Conservation (phyloP, 2,113 vertebrate genomes). For the Bufo bufo region DNA sequence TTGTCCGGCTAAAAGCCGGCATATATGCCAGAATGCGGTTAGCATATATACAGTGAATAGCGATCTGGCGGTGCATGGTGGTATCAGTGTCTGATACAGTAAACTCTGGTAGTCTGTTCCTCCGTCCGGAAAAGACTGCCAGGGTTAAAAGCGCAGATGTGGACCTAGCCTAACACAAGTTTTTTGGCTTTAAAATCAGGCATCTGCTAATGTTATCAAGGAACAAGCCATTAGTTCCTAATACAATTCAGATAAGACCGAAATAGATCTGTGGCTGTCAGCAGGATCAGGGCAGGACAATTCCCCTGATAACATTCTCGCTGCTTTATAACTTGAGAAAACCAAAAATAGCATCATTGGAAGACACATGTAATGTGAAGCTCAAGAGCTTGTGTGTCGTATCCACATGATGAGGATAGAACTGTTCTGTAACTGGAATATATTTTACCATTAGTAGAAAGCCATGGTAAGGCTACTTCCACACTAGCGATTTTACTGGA, state of each 20-base stretch:
- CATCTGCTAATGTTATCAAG: slow-evolving; percentile 14
- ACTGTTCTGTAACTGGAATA: neutral
- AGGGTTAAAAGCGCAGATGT: too few relatives aligned
- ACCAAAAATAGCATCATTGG: neutral
- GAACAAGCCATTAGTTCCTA: neutral
- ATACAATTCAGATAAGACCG: neutral
- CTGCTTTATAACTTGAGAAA: neutral
- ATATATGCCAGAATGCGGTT: too few relatives aligned
- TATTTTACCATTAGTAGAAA: too few relatives aligned
- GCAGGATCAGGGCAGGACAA: neutral
- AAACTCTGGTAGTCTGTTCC: too few relatives aligned
- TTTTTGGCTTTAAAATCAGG: neutral
- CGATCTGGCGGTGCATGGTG: too few relatives aligned
- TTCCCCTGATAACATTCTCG: neutral
- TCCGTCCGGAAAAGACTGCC: too few relatives aligned
- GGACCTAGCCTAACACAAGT: neutral
- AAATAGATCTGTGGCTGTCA: slow-evolving; percentile 11
- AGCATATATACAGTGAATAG: too few relatives aligned
- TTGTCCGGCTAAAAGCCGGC: too few relatives aligned
- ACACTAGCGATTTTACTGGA: too few relatives aligned
- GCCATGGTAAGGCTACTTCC: too few relatives aligned
- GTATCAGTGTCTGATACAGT: too few relatives aligned
- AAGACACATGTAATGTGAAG: neutral
- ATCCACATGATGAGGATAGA: neutral
- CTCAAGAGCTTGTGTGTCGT: neutral